Conservation (phyloP, 1,140 invertebrate species). For the Drosophila gunungcola region DNA sequence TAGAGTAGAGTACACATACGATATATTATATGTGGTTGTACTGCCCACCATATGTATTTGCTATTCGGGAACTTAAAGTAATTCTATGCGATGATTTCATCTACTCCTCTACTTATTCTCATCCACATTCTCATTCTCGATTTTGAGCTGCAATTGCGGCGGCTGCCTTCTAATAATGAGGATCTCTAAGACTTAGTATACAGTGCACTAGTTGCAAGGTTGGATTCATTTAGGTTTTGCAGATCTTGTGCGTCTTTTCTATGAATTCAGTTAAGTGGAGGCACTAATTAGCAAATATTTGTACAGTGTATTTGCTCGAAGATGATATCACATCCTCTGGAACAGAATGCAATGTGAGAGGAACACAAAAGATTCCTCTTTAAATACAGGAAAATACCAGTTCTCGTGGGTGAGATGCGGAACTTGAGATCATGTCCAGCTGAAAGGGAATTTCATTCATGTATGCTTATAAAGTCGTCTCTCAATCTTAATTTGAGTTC, state of each 20-base stretch:
- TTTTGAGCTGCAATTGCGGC: constrained; percentile 14
- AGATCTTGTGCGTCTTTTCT: constrained; percentile 27
- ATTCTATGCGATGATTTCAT: constrained; percentile 81
- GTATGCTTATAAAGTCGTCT: background rate
- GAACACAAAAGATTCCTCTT: background rate
- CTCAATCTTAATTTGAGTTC: constrained; percentile 6
- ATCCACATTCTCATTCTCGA: constrained; percentile 21
- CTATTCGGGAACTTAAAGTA: constrained; percentile 68
- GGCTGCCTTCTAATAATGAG: constrained; percentile 26
- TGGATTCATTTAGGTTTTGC: constrained; percentile 62
- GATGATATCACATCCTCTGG: constrained; percentile 63
- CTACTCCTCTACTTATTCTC: constrained; percentile 54
- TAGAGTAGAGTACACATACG: constrained; percentile 26
- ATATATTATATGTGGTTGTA: constrained; percentile 34
- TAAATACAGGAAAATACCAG: constrained; percentile 56
- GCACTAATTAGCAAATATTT: constrained; percentile 73
- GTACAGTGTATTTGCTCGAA: constrained; percentile 22
- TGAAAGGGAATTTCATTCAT: constrained; percentile 2
- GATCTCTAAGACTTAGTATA: constrained; percentile 10
- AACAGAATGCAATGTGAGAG: constrained; percentile 1
- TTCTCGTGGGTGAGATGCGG: constrained; percentile 27
- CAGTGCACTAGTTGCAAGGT: constrained; percentile 59
- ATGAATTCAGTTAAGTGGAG: constrained; percentile 46
- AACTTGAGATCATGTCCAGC: background rate
- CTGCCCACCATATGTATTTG: constrained; percentile 35